Base-by-base conservation (phyloP, 2,113 vertebrate genomes). In the Oriolus oriolus region DNA sequence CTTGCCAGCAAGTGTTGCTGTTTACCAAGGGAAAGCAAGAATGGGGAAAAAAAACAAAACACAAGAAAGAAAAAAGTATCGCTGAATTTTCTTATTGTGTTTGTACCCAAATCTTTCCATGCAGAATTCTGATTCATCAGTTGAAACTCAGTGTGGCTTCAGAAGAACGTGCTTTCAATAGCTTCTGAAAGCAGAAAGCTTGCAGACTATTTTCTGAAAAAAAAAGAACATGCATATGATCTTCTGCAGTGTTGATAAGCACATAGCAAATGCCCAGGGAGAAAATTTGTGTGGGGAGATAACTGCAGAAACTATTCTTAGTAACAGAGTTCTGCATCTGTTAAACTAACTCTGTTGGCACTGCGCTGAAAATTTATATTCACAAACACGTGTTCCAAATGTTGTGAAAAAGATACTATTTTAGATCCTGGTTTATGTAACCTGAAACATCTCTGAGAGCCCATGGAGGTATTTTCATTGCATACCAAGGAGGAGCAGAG, bases 1-100 rank as follows among this genome's bases (percentile, higher is more conserved):
- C 95, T 96, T 95, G 94, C 98, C 98, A 98, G 98, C 73, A 92
- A 98, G 98, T 94, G 98, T 88, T 98, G 98, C 98, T 98, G 96
- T 98, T 97, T 95, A 95, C 95, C 94, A 97, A 94, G 54, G 18
- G 13, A 98, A 97, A 68, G 41, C 47, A 63, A 64, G 37, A 59
- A 84, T 1, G 2, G 11, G 23, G 2, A 3, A 6, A 8, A 31
- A 11, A 30, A 39, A 63, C n/a, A 66, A 60, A 28, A 1, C 1
- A 28, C 22, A 39, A 45, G 8, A 4, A 3, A 17, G 15, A 85
- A 70, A 88, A 63, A 70, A 30, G 31, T 45, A 87, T 16, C 54
- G 63, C 45, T 93, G 50, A 30, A 82, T 90, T 86, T 92, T 79
- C 44, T 84, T 79, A 54, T 63, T 92, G 27, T 76, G 88, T 88